Conservation (phyloP, 2,888 invertebrate genomes). For the Acanthosepion lycidas region DNA sequence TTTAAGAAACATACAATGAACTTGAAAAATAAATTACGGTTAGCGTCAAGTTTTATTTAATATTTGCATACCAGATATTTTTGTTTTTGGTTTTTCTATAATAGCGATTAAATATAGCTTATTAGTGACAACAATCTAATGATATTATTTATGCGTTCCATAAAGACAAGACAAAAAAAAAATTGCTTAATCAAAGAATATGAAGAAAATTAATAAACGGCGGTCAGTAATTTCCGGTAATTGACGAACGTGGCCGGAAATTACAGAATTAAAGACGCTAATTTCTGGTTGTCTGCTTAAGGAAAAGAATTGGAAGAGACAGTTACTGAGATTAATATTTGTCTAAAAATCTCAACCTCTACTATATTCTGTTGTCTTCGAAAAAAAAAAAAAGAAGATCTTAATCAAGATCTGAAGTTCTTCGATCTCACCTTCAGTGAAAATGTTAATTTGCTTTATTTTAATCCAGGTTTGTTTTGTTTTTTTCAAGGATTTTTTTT, state of each 20-base stretch:
- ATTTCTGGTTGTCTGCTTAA: not conserved
- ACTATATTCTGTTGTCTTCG: not conserved
- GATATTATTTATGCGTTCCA: not conserved
- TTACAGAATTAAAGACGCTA: conserved; percentile 16
- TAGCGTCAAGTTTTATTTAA: too few relatives aligned
- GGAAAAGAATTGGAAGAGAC: too few relatives aligned
- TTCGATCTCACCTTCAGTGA: too few relatives aligned
- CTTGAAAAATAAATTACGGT: too few relatives aligned
- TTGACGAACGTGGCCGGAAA: not conserved
- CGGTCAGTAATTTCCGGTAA: not conserved
- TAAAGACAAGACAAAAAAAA: not conserved
- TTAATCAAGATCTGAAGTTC: not conserved
- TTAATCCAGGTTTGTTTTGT: too few relatives aligned
- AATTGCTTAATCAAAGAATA: not conserved
- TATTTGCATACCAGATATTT: too few relatives aligned
- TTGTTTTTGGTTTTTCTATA: not conserved
- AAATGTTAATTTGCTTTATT: too few relatives aligned
- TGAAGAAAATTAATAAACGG: not conserved
- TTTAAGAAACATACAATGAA: too few relatives aligned
- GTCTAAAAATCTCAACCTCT: not conserved
- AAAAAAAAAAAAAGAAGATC: not conserved
- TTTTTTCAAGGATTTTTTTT: too few relatives aligned
- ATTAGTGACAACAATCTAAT: not conserved
- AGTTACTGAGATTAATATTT: not conserved
- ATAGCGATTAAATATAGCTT: not conserved